Evolutionary conservation across 2,797 vertebrate species (phyloP).

Genomic region (Diglossa cyanea): DNA sequence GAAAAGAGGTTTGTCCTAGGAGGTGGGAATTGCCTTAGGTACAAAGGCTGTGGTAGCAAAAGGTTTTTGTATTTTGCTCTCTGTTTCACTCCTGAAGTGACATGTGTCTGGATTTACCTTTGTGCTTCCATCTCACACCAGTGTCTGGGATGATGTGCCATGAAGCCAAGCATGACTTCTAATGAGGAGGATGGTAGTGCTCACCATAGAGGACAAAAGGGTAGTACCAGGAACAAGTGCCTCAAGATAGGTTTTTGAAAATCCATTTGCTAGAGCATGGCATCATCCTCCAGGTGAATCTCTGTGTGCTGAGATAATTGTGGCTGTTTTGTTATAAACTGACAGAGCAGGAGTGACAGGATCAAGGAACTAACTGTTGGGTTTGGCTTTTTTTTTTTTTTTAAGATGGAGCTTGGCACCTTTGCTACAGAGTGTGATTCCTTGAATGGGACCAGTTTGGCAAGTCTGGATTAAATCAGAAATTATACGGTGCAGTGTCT

Average conservation of each 20-base stretch:
- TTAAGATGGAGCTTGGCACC: background rate
- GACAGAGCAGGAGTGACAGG: background rate
- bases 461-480: background rate
- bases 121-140: background rate
- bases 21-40: background rate
- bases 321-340: background rate
- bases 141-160: background rate
- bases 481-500: background rate
- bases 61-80: background rate
- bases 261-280: background rate
- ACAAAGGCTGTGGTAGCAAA: background rate
- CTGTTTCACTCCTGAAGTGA: background rate
- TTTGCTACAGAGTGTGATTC: background rate
- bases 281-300: background rate
- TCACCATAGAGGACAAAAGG: background rate
- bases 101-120: background rate
- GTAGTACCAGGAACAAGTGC: background rate
- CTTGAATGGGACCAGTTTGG: background rate
- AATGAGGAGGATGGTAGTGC: background rate
- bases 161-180: background rate
- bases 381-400: background rate
- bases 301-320: background rate
- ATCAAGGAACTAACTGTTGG: background rate
- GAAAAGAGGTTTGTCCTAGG: background rate
- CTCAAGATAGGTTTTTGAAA: background rate